These are phyloP conservation scores for Nyctalus aviator DNA, from an alignment of 2,797 vertebrate genomes.

Conservation along the genomic window DNA sequence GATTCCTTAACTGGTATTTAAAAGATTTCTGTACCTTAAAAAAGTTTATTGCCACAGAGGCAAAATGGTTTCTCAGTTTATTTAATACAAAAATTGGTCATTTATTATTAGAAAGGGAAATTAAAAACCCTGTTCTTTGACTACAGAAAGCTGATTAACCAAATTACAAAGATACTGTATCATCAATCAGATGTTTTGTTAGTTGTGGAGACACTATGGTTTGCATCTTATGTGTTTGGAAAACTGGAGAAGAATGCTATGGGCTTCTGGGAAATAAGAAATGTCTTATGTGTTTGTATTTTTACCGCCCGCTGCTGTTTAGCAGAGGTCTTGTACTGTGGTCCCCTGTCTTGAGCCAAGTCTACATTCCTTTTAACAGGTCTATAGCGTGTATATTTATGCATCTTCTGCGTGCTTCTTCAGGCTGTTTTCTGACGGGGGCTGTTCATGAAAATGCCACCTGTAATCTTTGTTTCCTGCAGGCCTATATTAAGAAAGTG, in stretches of 20 bases:
- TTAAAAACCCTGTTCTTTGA: neutral
- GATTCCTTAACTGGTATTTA: neutral
- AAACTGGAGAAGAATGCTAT: neutral
- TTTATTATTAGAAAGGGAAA: neutral
- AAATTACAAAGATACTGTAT: neutral
- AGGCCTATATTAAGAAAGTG: constrained; percentile 90
- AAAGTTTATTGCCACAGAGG: neutral
- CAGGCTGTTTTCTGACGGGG: neutral
- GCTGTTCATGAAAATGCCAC: neutral
- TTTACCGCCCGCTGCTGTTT: neutral
- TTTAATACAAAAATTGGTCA: neutral
- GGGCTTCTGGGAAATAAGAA: no score
- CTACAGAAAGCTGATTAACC: neutral
- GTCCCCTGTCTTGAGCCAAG: neutral
- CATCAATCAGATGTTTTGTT: constrained; percentile 16
- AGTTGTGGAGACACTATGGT: neutral
- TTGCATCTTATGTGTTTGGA: neutral
- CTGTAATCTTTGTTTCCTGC: constrained; percentile 51
- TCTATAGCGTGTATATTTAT: neutral
- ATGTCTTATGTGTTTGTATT: neutral
- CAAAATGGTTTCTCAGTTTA: neutral
- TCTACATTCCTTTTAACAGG: neutral
- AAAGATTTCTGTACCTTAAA: constrained; percentile 41
- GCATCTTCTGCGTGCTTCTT: neutral
- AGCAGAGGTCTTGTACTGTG: neutral